Base-by-base conservation (phyloP, 2,888 invertebrate genomes). In the Oligia latruncula region DNA sequence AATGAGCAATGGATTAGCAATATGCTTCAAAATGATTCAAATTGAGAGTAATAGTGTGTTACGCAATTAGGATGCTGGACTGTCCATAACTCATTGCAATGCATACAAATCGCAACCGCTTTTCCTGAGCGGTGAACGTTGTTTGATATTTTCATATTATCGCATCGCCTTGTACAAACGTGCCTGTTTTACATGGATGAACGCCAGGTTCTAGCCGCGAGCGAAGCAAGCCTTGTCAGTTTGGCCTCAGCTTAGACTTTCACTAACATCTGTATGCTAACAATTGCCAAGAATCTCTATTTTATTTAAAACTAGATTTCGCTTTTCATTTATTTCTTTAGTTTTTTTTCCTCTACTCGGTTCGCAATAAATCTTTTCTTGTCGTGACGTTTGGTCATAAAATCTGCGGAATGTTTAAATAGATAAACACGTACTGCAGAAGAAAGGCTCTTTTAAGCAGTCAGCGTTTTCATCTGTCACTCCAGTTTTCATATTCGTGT, bases 171-270 rank as follows among this genome's bases (percentile, higher is more conserved):
- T 66, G n/a, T 60, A n/a, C 40, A 20, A 43, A 58, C 73, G 40
- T 81, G 74, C 29, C 20, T 67, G 40, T 46, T 52, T 60, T 65
- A 49, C 60, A 55, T 84, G 82, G 85, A 62, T 29, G 13, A 11
- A 15, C 43, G 84, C 84, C 84, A 85, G 49, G 29, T 65, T 40
- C 35, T 17, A 58, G 5, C n/a, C 20, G 13, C 35, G 5, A 46
- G 6, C 23, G 0, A 23, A 29, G 23, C 49, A 55, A 71, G 52
- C 49, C 66, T 43, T 46, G 71, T 20, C 65, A 15, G 35, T 40
- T 43, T 20, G 65, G 17, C 64, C 55, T 35, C 23, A 71, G 60
- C 65, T 40, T 74, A n/a, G 8, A 82, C 85, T 84, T 84, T 84
- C 85, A 75, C 84, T 65, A 23, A 64, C 55, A 75, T 80, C 62